These are phyloP conservation scores for Alaudala cheleensis DNA, from an alignment of 2,113 vertebrate genomes.

Conservation along the genomic window DNA sequence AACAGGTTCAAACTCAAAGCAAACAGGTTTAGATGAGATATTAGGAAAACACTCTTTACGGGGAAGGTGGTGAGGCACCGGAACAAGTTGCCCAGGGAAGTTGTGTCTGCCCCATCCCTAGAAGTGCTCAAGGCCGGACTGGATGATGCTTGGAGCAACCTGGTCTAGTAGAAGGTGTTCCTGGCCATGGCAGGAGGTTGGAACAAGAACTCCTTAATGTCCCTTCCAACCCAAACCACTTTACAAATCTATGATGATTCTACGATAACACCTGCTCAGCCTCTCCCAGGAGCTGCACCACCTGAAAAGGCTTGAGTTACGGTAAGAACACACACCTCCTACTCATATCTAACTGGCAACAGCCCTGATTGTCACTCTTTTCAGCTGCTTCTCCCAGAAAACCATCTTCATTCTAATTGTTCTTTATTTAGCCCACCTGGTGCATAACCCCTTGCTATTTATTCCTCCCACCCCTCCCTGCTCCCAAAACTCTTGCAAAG, in stretches of 20 bases:
- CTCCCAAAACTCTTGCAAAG: fast-evolving
- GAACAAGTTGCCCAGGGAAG: background rate
- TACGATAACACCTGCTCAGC: background rate
- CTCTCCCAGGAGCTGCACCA: background rate
- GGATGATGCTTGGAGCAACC: background rate
- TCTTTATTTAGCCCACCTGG: background rate
- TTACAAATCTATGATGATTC: background rate
- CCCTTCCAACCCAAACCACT: background rate
- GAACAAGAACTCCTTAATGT: background rate
- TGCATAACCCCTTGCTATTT: fast-evolving
- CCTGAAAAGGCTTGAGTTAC: background rate
- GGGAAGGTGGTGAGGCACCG: background rate
- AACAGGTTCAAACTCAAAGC: background rate
- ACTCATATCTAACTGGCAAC: background rate
- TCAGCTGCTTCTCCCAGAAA: background rate
- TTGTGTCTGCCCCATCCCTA: background rate
- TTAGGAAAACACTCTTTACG: background rate
- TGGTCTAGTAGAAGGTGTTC: background rate
- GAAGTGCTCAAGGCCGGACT: too few relatives aligned
- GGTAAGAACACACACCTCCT: background rate
- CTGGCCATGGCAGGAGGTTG: background rate
- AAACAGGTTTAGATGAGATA: background rate
- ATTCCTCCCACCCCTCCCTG: background rate
- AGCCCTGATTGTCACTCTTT: background rate
- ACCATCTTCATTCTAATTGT: background rate